Evolutionary conservation across 2,888 invertebrate genomes (phyloP).

Genomic region (Globia sparganii): DNA sequence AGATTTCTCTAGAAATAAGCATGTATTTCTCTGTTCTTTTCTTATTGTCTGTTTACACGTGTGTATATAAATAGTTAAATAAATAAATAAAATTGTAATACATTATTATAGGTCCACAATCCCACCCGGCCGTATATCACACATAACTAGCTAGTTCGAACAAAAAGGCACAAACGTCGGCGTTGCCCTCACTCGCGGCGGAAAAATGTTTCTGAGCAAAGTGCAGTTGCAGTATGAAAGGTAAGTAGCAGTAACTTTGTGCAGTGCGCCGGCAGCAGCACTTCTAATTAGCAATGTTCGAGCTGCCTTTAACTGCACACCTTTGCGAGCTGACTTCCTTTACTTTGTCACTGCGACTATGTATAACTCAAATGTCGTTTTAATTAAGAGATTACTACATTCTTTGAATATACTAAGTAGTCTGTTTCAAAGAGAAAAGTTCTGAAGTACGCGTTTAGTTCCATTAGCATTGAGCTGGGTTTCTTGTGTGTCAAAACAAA

Average conservation of each 20-base stretch:
- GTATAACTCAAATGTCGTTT: constrained; percentile 37
- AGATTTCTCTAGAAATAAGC: too few species aligned
- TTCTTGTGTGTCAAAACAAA: neutral
- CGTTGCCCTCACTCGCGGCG: constrained; percentile 70
- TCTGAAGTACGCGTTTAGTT: neutral
- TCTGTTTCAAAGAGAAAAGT: neutral
- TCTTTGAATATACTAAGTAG: constrained; percentile 12
- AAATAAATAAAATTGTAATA: too few species aligned
- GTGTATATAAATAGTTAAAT: too few species aligned
- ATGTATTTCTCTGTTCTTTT: too few species aligned
- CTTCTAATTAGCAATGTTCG: constrained; percentile 80
- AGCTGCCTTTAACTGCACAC: constrained; percentile 65
- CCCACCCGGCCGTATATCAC: constrained; percentile 54
- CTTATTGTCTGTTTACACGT: too few species aligned
- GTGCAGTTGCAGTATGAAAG: constrained; percentile 73
- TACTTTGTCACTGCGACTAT: constrained; percentile 56
- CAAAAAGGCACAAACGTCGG: constrained; percentile 70
- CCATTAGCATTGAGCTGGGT: neutral
- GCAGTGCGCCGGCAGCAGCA: constrained; percentile 67
- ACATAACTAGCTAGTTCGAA: constrained; percentile 69
- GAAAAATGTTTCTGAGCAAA: constrained; percentile 77
- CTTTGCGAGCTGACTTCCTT: constrained; percentile 48
- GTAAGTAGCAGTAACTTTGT: constrained; percentile 75
- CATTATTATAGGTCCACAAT: neutral
- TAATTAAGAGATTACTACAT: constrained; percentile 34